phyloP scores from a whole-genome alignment of 2,888 invertebrate genomes.

The Calliopum simillimum region DNA sequence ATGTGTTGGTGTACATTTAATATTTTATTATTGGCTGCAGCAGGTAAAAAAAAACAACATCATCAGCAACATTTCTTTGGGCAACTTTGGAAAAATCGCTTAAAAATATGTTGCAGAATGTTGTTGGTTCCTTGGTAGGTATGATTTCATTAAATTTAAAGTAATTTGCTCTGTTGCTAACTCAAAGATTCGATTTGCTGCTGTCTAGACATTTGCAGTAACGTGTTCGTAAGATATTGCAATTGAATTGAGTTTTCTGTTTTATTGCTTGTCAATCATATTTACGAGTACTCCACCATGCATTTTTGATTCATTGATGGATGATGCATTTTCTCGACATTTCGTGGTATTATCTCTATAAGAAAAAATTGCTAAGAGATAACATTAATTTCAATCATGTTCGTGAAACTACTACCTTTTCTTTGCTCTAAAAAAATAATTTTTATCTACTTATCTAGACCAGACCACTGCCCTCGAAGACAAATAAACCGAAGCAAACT shows the following conservation, averaged over 20 bases:
- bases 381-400: no score
- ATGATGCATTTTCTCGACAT: no score
- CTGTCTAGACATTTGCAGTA: constrained; percentile 17
- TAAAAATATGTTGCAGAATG: background rate
- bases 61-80: background rate
- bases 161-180: background rate
- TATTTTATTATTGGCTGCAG: constrained; percentile 37
- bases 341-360: no score
- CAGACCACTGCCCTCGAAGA: no score
- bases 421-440: no score
- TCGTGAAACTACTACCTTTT: no score
- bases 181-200: constrained; percentile 21
- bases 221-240: background rate
- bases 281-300: no score
- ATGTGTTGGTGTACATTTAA: constrained; percentile 31
- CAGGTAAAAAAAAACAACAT: constrained; percentile 8
- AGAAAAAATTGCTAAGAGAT: no score
- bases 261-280: background rate
- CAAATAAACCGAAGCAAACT: no score
- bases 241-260: background rate
- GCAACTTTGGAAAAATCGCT: background rate
- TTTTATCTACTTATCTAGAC: no score
- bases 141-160: background rate
- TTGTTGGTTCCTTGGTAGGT: background rate
- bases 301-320: no score